These are phyloP conservation scores for Origma solitaria DNA, from an alignment of 2,113 vertebrate species.

Conservation along the genomic window DNA sequence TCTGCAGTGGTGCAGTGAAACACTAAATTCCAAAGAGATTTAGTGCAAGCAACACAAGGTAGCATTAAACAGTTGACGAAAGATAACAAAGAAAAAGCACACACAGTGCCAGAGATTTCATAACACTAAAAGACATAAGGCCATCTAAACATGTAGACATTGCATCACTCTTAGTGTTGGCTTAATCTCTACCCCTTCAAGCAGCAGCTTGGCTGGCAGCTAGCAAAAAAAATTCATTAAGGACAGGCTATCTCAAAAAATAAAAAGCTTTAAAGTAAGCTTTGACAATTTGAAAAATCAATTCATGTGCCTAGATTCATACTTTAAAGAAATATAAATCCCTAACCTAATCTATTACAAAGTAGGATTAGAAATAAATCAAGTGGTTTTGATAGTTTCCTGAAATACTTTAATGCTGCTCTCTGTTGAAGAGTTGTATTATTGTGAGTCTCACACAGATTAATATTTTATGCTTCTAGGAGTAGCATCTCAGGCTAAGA, in stretches of 20 bases:
- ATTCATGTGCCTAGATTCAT: background rate
- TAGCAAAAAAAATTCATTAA: background rate
- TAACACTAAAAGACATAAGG: background rate
- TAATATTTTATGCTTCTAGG: constrained; percentile 8
- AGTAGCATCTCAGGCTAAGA: background rate
- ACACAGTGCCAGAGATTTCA: background rate
- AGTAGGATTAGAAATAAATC: constrained; percentile 4
- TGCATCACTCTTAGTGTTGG: background rate
- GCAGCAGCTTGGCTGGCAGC: background rate
- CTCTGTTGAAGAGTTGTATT: background rate
- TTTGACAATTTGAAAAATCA: constrained; percentile 16
- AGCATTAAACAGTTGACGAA: background rate
- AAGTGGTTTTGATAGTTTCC: background rate
- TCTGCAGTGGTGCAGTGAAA: background rate
- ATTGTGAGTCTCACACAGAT: background rate
- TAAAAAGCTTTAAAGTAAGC: background rate
- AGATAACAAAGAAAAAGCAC: background rate
- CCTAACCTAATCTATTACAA: background rate
- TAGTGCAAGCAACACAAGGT: background rate
- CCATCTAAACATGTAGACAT: background rate
- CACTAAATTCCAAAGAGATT: background rate
- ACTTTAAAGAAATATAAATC: constrained; percentile 22
- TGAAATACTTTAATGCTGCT: background rate
- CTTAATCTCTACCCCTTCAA: background rate
- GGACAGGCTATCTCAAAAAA: background rate